phyloP scores from a whole-genome alignment of 2,113 vertebrate species.

The Anser brachyrhynchus region DNA sequence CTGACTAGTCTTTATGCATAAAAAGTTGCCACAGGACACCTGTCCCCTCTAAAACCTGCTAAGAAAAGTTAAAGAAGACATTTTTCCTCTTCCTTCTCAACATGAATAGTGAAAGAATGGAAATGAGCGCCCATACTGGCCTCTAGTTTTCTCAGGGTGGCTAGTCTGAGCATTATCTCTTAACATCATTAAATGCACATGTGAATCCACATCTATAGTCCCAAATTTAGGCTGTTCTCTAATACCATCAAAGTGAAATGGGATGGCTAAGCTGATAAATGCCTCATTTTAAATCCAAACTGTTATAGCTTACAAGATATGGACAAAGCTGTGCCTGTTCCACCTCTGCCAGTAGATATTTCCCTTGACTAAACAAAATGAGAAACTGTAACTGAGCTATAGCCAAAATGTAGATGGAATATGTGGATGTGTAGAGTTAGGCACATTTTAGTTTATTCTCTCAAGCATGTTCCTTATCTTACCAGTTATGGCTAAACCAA shows the following conservation, averaged over 20 bases:
- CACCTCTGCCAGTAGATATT: neutral
- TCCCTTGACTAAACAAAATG: neutral
- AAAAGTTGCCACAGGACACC: neutral
- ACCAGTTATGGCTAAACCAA: neutral
- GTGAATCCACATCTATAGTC: neutral
- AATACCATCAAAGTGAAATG: neutral
- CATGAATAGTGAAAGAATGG: neutral
- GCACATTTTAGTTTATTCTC: neutral
- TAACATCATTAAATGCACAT: neutral
- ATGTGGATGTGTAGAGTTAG: neutral
- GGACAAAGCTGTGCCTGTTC: neutral
- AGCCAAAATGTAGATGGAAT: neutral
- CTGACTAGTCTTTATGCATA: neutral
- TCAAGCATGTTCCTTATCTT: neutral
- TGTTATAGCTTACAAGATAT: neutral
- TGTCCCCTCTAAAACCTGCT: neutral
- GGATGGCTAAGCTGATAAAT: neutral
- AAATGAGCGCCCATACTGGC: neutral
- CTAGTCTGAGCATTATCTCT: neutral
- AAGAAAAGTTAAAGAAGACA: neutral
- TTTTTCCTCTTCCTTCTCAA: neutral
- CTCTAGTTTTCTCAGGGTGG: neutral
- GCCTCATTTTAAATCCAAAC: neutral
- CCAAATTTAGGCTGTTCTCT: neutral
- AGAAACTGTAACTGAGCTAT: neutral